Base-by-base conservation (phyloP, 2,797 vertebrate genomes). In the Ceyx erithaca region DNA sequence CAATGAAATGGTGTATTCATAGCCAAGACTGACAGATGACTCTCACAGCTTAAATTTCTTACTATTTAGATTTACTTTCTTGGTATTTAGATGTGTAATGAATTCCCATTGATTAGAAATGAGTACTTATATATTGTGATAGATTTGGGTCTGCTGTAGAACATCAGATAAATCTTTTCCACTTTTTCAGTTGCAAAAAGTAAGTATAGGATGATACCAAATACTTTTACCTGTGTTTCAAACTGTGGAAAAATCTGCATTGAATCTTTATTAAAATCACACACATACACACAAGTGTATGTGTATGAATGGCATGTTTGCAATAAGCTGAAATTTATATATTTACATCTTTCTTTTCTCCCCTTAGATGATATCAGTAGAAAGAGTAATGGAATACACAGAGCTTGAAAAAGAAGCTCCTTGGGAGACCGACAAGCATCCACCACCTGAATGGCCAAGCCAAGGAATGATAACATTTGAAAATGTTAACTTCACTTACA, bases 371-470 rank as follows among this genome's bases (percentile, higher is more conserved):
- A 99, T 98, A 43, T 99, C 99, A 5, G 99, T 99, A 77, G 99
- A 99, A 96, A 97, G 99, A 93, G 98, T 99, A 86, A 97, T 99
- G 51, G 99, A 99, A 67, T 99, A 99, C 82, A 98, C 99, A 19
- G 97, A 99, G 78, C 98, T 99, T 84, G 98, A 99, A 93, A 98
- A 98, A 63, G 99, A 99, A 97, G 99, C 99, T 10, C 96, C 98
- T 7, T 99, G 99, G 99, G 98, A 99, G 87, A 98, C 97, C 11
- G 94, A 93, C 80, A 98, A 97, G 80, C 98, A 91, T 14, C 99
- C 98, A 14, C 98, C 98, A 1, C 96, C 91, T 0, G 97, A 98
- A 21, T 99, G 99, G 99, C 99, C 99, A 35, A 97, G 89, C 8
- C 97, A 98, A 37, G 99, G 99, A 78, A 96, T 97, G 95, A 98